These are phyloP conservation scores for Autographa gamma DNA, from an alignment of 2,888 invertebrate species.

Conservation along the genomic window DNA sequence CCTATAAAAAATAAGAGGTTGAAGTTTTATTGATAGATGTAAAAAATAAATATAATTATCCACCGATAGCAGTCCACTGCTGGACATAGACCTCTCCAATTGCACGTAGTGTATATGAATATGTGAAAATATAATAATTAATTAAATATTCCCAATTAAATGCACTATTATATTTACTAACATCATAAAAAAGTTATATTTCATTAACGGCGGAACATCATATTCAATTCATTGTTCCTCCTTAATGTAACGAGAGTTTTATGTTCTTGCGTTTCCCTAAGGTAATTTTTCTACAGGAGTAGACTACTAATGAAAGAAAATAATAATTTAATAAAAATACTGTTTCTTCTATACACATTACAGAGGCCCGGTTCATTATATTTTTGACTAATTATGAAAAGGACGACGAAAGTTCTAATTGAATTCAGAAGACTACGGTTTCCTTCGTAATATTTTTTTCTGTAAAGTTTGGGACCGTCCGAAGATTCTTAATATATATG, in stretches of 20 bases:
- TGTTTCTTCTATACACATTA: conserved; percentile 40
- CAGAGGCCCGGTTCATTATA: conserved; percentile 54
- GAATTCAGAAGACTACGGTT: conserved; percentile 54
- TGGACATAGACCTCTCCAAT: too few relatives aligned
- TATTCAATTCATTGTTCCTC: conserved; percentile 2
- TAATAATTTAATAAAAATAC: conserved; percentile 50
- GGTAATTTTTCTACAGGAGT: conserved; percentile 27
- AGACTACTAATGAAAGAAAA: conserved; percentile 37
- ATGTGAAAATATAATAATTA: too few relatives aligned
- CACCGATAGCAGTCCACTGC: too few relatives aligned
- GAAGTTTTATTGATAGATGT: too few relatives aligned
- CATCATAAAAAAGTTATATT: neutral
- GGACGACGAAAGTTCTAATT: conserved; percentile 60
- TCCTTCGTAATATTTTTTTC: conserved; percentile 46
- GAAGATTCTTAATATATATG: conserved; percentile 63
- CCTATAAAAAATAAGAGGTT: too few relatives aligned
- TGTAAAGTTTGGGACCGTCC: conserved; percentile 40
- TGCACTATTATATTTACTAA: neutral
- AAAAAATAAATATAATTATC: too few relatives aligned
- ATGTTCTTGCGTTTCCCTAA: conserved; percentile 21
- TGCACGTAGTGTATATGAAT: too few relatives aligned
- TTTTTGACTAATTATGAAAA: conserved; percentile 61
- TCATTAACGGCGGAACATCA: neutral
- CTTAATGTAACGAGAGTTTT: conserved; percentile 14
- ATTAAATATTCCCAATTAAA: neutral